phyloP scores from a whole-genome alignment of 2,797 vertebrate species.

The Amblyraja radiata region DNA sequence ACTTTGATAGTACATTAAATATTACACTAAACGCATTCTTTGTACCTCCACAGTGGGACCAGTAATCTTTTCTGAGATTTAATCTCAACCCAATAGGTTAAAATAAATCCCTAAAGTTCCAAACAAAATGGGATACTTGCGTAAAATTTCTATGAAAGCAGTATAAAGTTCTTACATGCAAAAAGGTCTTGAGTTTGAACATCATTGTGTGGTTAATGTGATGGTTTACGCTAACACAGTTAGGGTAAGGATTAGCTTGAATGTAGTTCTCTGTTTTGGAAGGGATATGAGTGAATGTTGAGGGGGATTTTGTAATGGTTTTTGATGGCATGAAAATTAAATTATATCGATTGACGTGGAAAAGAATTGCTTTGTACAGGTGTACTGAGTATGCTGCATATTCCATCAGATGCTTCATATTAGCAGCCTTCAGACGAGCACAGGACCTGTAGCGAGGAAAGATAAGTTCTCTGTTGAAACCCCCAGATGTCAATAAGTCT shows the following conservation, averaged over 20 bases:
- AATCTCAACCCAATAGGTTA: background rate
- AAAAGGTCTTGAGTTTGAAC: background rate
- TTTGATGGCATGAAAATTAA: background rate
- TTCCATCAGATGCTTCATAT: background rate
- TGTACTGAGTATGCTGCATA: background rate
- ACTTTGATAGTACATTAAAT: background rate
- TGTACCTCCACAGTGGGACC: slow-evolving; percentile 3
- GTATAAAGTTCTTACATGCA: background rate
- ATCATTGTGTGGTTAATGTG: background rate
- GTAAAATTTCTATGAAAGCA: background rate
- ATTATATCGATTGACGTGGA: background rate
- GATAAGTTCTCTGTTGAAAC: background rate
- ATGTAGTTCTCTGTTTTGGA: background rate
- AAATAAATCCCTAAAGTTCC: background rate
- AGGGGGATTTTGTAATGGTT: background rate
- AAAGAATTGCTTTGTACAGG: background rate
- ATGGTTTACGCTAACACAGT: background rate
- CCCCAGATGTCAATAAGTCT: background rate
- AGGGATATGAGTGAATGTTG: background rate
- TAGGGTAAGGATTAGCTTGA: background rate
- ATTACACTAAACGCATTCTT: slow-evolving; percentile 22
- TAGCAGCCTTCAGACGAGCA: background rate
- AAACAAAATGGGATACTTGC: background rate
- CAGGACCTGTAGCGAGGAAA: background rate
- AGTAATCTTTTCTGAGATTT: background rate